Percentiles rank a stretch among this genome's conserved stretches.
Evolutionary conservation across 2,113 vertebrate species (phyloP).

Genomic region (Phaethon lepturus): DNA sequence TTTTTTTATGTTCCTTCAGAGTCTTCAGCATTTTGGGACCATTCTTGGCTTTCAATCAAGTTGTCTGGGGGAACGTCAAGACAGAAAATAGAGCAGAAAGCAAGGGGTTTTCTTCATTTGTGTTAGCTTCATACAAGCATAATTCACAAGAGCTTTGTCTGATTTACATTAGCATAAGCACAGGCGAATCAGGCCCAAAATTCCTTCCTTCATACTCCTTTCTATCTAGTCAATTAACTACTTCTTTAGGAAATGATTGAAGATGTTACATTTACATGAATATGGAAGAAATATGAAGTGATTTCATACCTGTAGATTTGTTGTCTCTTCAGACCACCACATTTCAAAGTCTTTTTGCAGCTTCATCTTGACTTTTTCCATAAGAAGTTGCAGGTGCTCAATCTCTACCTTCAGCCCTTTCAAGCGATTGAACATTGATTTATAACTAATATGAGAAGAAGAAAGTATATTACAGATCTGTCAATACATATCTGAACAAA

Average conservation of each 20-base stretch:
- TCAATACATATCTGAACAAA: neutral
- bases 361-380: slow-evolving; percentile 86
- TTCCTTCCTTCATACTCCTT: neutral
- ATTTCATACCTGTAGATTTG: slow-evolving; percentile 78
- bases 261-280: neutral
- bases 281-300: neutral
- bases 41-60: neutral
- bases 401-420: slow-evolving; percentile 92
- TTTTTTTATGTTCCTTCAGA: neutral
- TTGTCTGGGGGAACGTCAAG: neutral
- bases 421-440: slow-evolving; percentile 77
- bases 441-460: slow-evolving; percentile 79
- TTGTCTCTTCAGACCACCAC: slow-evolving; percentile 87
- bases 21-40: neutral
- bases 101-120: neutral
- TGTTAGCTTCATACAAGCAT: neutral
- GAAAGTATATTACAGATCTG: neutral
- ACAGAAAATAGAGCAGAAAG: neutral
- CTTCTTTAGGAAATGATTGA: neutral
- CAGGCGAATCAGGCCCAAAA: neutral
- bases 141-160: neutral
- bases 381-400: slow-evolving; percentile 90
- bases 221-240: neutral
- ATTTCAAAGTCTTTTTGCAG: slow-evolving; percentile 89
- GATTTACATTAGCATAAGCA: neutral